phyloP scores from a whole-genome alignment of 2,888 invertebrate species.

The Acrocera orbiculus region DNA sequence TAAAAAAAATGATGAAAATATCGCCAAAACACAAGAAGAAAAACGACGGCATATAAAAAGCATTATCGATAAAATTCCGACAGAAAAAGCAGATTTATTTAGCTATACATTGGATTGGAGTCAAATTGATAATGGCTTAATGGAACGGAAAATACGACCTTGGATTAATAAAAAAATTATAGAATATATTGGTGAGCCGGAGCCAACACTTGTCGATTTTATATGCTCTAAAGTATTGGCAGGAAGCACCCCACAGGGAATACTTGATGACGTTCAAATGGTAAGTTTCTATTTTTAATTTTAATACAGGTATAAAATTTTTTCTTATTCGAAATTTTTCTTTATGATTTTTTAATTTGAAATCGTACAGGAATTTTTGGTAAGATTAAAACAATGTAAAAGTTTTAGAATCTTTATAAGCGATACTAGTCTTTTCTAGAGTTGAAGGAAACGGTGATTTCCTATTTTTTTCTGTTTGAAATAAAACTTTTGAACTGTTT shows the following conservation, averaged over 20 bases:
- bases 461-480: too few relatives aligned
- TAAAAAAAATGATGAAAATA: slow-evolving; percentile 39
- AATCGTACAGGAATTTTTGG: too few relatives aligned
- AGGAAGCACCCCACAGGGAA: slow-evolving; percentile 80
- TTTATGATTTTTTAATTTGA: too few relatives aligned
- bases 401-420: too few relatives aligned
- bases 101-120: slow-evolving; percentile 86
- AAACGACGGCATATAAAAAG: slow-evolving; percentile 92
- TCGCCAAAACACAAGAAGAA: slow-evolving; percentile 67
- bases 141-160: slow-evolving; percentile 93
- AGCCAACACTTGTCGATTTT: slow-evolving; percentile 95
- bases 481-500: too few relatives aligned
- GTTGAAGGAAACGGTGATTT: too few relatives aligned
- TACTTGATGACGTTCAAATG: slow-evolving; percentile 98
- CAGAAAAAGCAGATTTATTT: slow-evolving; percentile 91
- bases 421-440: too few relatives aligned
- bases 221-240: slow-evolving; percentile 96
- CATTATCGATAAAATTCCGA: slow-evolving; percentile 96
- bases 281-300: slow-evolving; percentile 35
- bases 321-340: too few relatives aligned
- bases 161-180: slow-evolving; percentile 99
- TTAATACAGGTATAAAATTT: too few relatives aligned
- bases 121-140: slow-evolving; percentile 55
- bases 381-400: too few relatives aligned
- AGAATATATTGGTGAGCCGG: slow-evolving; percentile 98